phyloP scores from a whole-genome alignment of 2,113 vertebrate genomes.

The Natator depressus region DNA sequence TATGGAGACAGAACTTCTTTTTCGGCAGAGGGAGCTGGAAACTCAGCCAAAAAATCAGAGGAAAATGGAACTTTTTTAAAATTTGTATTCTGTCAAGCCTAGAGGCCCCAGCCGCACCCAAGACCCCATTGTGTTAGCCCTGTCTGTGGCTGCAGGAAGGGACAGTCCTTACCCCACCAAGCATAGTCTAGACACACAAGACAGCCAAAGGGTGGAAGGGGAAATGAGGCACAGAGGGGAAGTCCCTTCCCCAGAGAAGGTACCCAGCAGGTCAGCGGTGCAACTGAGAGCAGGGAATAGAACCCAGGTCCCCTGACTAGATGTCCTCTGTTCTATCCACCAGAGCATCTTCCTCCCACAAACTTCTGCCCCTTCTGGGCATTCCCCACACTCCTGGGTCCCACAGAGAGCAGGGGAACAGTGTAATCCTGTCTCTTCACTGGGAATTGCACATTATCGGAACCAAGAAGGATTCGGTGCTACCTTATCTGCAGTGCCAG shows the following conservation, averaged over 20 bases:
- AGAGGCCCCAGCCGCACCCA: neutral
- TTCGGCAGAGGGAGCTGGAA: neutral
- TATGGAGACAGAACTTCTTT: fast-evolving
- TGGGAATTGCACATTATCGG: neutral
- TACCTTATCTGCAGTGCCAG: neutral
- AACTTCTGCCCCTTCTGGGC: neutral
- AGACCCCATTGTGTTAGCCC: neutral
- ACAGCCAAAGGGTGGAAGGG: neutral
- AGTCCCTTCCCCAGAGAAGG: neutral
- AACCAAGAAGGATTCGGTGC: neutral
- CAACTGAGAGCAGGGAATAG: neutral
- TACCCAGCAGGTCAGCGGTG: neutral
- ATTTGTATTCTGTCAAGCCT: neutral
- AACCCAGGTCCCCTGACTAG: neutral
- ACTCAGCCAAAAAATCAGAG: neutral
- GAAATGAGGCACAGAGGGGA: neutral
- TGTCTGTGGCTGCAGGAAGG: neutral
- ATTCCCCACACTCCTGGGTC: neutral
- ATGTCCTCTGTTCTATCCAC: neutral
- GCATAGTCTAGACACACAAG: neutral
- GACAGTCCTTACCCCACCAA: neutral
- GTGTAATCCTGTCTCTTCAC: neutral
- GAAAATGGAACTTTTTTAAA: neutral
- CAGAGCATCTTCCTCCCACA: neutral
- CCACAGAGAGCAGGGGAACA: neutral